Percentiles rank a stretch among this genome's conserved stretches.
phyloP scores from a whole-genome alignment of 2,113 vertebrate genomes.

The Halcyon malimbica region DNA sequence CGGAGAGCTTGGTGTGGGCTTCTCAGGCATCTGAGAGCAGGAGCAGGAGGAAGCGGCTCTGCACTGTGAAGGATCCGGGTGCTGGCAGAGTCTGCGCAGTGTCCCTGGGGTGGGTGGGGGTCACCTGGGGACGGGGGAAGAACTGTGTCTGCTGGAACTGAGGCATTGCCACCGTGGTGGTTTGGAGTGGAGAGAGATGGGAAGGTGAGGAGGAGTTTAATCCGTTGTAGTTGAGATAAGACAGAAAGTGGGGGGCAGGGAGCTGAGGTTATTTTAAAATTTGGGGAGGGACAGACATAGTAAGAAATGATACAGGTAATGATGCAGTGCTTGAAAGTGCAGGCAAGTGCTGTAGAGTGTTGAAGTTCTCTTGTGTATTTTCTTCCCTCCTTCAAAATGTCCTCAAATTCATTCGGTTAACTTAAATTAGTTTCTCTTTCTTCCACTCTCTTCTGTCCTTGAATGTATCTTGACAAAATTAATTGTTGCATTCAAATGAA shows the following conservation, averaged over 20 bases:
- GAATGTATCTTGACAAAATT: background rate
- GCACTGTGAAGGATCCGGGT: background rate
- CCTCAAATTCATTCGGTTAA: background rate
- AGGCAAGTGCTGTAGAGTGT: background rate
- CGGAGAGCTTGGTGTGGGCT: fast-evolving
- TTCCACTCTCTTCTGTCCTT: background rate
- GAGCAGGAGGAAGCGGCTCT: background rate
- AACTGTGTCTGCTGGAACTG: background rate
- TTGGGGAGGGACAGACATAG: background rate
- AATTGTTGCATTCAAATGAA: background rate
- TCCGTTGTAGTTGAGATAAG: background rate
- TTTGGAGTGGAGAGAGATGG: background rate
- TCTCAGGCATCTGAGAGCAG: background rate
- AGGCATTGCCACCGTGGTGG: background rate
- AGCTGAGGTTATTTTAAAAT: background rate
- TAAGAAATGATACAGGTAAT: background rate
- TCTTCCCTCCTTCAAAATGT: background rate
- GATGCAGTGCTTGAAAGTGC: background rate
- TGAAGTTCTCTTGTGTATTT: background rate
- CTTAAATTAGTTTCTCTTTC: background rate
- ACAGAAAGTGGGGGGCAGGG: background rate
- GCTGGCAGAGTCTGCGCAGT: background rate
- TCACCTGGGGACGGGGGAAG: background rate
- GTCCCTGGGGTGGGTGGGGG: fast-evolving
- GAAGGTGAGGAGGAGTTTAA: background rate